Evolutionary conservation across 53 echinoderm and acorn worm genomes (phyloP), one percentile per base, ranked within the genome.

Genomic region (Mesocentrotus franciscanus): DNA sequence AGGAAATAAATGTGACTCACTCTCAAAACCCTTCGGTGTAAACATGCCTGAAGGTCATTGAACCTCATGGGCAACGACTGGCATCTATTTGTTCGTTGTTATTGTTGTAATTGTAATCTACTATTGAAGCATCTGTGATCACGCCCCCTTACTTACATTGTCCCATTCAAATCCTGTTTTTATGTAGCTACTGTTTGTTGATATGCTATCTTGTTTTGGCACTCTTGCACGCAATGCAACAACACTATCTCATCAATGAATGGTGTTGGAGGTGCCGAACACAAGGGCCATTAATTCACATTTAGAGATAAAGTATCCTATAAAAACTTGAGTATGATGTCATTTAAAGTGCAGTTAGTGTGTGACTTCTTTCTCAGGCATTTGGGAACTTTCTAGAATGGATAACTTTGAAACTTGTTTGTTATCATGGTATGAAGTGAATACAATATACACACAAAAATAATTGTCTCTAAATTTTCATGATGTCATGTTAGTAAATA

Each of bases 141-240:
- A 66, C 91, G 22, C 91, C 91, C 62, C 66, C 22, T 39, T 36
- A 17, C 27, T 9, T 36, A 60, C 35, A 91, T 64, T 91, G 91
- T 91, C 91, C 91, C 91, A 91, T 91, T 62, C 56, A 91, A 91
- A 64, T 91, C 91, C 91, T 91, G 91, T 91, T 91, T 62, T 91
- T 61, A 59, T 90, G 90, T 7, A 27, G 61, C 61, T 29, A 90
- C 84, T 84, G 84, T 84, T 90, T 90, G 90, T 90, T 90, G 90
- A 64, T 91, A 2, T 33, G 24, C 22, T 91, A 91, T 91, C 91
- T 91, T 64, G 87, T 87, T 27, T 58, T 87, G 29, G 49, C 84
- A 84, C 39, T 22, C 84, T 32, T 84, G 49, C 78, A 78, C 78
- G 76, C 64, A 18, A 64, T 14, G 64, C 18, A 39, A 39, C 39